Evolutionary conservation across 2,797 vertebrate genomes (phyloP), one percentile per base, ranked within the genome.

Genomic region (Lindbergichthys nudifrons): DNA sequence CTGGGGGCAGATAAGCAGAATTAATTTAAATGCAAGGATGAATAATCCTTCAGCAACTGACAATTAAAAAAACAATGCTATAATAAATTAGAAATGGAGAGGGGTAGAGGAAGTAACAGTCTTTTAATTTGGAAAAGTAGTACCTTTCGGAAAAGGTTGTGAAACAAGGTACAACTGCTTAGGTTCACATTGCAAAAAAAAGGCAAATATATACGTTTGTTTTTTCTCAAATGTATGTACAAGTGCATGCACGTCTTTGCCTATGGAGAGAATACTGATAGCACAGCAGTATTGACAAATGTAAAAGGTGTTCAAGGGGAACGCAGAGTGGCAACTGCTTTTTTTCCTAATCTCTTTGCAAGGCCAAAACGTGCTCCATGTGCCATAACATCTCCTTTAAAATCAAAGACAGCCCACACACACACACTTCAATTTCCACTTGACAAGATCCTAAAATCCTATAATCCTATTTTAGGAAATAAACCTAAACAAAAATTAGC

Each of bases 1-100:
- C 98, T 99, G 89, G 0, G 16, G 86, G 82, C 75, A 89, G 80
- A 91, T 36, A 69, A 41, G 77, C 73, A 85, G 70, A 82, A 48
- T 63, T 75, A 61, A 69, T 10, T 48, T 73, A 73, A 82, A 76
- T 63, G 63, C 45, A 58, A 51, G 43, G 7, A 72, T 50, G 47
- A 79, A 61, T 26, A 18, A 43, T 77, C 50, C 52, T 73, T 18
- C 45, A 74, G 65, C 23, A 62, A 23, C 59, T 57, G 61, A 64
- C 48, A 75, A 23, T 10, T 36, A 45, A 46, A 63, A 26, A 43
- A 45, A 77, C 32, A 83, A 48, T 6, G 23, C 15, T 52, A 8
- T 9, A 7, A 63, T 60, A 65, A 54, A 69, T 65, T 64, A 36
- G 23, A 79, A 79, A 53, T 36, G 13, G 5, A 61, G 3, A 43